Evolutionary conservation across 2,797 vertebrate species (phyloP), one percentile per base, ranked within the genome.

Genomic region (Sebastolobus altivelis): DNA sequence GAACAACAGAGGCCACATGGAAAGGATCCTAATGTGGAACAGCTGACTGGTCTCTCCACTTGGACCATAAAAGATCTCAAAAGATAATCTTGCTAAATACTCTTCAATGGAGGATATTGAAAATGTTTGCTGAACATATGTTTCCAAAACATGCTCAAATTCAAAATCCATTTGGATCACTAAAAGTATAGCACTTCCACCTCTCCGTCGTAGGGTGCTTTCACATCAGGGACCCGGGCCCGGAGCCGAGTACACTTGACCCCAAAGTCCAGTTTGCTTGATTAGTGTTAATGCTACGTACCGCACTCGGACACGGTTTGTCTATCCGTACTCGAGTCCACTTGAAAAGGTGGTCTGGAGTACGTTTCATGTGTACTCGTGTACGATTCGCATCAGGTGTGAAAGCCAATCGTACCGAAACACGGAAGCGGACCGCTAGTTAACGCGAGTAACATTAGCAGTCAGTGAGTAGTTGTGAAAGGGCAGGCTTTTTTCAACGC

Each of bases 1-100:
- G 69, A 79, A 86, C 78, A 85, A 72, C 68, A 77, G n/a, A 84
- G 69, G 52, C 49, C 27, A 61, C 33, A 66, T 14, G 52, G 67
- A 78, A 72, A 61, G 46, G 5, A 70, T 60, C 61, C 65, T 68
- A 56, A 74, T 71, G 49, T 68, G 69, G 27, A 82, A 58, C 38
- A 83, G 65, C 52, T 82, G 68, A 80, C 71, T n/a, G 22, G 2
- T 29, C 8, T 38, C 38, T 6, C 37, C 8, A 38, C 40, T 55
- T 49, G 2, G n/a, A 63, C 35, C 14, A 55, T 33, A 31, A 63
- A 74, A 60, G 7, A 67, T 75, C 22, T 33, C 3, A 58, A 68
- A 60, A 60, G 2, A 72, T 3, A 78, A 56, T 59, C 52, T 66
- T 52, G 33, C 20, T 75, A 5, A 22, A 60, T 59, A 25, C 13